Evolutionary conservation across 2,113 vertebrate genomes (phyloP), one percentile per base, ranked within the genome.

Genomic region (Rhizomys pruinosus): DNA sequence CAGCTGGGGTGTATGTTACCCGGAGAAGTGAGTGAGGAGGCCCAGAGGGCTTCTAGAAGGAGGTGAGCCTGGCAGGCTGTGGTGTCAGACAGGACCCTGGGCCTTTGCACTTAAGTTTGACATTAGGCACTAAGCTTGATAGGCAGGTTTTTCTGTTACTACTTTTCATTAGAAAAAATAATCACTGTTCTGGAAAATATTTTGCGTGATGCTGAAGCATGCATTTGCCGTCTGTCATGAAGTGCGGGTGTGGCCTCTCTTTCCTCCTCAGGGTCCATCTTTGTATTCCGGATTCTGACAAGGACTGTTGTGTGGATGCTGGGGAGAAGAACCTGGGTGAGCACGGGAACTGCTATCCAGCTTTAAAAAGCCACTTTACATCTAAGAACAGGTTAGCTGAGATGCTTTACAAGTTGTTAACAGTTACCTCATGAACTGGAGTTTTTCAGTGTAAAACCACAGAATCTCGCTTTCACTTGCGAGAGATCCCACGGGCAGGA

Each of bases 251-350:
- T 3, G 1, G 37, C n/a, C n/a, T n/a, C n/a, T 19, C 17, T 0
- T 15, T 63, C 55, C 1, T 10, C 17, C 55, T 27, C 47, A 23
- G 2, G 8, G 25, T 23, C 42, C 5, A 15, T 57, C 57, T 5
- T 12, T 3, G 8, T 4, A 0, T 59, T 34, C 8, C 11, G 27
- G 32, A 15, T 27, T 47, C 32, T 3, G 39, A 25, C 23, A 55
- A 52, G n/a, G 9, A 34, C 7, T 1, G 11, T 29, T 0, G 0
- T 0, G 0, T 20, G 66, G 91, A 16, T 1, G 12, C 57, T 1
- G 37, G 57, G 1, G 0, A 0, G 37, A 5, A 63, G 17, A 37
- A 3, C 19, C n/a, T 1, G 2, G 0, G 2, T 1, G 0, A 13
- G 57, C 11, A 22, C n/a, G 59, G 25, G 4, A 1, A 17, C 5